phyloP scores from a whole-genome alignment of 2,113 vertebrate species.

The Megaleporinus macrocephalus region DNA sequence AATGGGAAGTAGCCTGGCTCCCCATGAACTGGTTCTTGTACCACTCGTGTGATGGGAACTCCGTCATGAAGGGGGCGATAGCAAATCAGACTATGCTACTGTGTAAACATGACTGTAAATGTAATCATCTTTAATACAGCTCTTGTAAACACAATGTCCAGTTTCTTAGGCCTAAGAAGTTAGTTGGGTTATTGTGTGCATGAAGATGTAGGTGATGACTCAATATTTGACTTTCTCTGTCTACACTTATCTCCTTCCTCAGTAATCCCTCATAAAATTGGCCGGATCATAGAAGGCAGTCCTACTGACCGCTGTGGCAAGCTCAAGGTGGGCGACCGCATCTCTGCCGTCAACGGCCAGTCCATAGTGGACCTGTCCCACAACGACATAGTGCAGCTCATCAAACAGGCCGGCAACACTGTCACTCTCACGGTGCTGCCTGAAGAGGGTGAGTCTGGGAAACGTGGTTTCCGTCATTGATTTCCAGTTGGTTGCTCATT shows the following conservation, averaged over 20 bases:
- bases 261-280: constrained; percentile 99
- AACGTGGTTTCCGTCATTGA: not conserved
- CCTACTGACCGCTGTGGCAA: constrained; percentile 90
- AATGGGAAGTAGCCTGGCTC: too few relatives aligned
- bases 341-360: constrained; percentile 92
- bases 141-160: too few relatives aligned
- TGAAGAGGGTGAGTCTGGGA: constrained; percentile 84
- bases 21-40: too few relatives aligned
- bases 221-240: not conserved
- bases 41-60: too few relatives aligned
- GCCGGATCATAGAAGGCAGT: constrained; percentile 94
- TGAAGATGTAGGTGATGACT: not conserved
- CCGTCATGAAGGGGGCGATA: too few relatives aligned
- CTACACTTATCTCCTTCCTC: constrained; percentile 26
- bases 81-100: too few relatives aligned
- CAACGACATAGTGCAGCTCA: constrained; percentile 95
- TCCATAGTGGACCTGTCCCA: constrained; percentile 94
- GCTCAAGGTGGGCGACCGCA: constrained; percentile 93
- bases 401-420: constrained; percentile 90
- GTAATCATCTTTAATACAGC: too few relatives aligned
- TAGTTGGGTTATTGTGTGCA: too few relatives aligned
- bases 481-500: not conserved
- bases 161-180: too few relatives aligned
- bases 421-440: constrained; percentile 94
- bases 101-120: too few relatives aligned